phyloP scores from a whole-genome alignment of 2,797 vertebrate species.

The Chelmon rostratus region DNA sequence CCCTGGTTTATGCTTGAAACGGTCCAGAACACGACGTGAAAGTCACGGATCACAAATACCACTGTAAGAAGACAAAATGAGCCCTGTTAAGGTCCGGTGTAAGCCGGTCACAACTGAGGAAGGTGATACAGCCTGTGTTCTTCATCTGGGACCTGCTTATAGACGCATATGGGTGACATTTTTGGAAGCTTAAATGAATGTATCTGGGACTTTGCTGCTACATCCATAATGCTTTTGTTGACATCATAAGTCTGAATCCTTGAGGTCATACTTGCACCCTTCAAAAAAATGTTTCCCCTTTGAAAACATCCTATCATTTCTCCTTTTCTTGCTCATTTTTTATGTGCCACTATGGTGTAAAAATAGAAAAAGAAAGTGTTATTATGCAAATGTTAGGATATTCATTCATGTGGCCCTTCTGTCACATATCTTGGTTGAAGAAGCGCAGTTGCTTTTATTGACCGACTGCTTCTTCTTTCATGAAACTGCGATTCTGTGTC shows the following conservation, averaged over 20 bases:
- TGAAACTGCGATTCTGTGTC: neutral
- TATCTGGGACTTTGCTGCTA: neutral
- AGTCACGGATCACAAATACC: slow-evolving; percentile 67
- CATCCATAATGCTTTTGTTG: slow-evolving; percentile 19
- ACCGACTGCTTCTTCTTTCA: neutral
- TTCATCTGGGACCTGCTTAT: slow-evolving; percentile 29
- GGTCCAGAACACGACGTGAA: slow-evolving; percentile 54
- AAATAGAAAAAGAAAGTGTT: neutral
- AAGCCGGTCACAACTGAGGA: slow-evolving; percentile 13
- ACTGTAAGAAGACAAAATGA: slow-evolving; percentile 54
- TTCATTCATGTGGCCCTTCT: neutral
- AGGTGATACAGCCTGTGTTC: slow-evolving; percentile 18
- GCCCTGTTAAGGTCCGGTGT: slow-evolving; percentile 44
- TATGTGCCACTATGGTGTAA: neutral
- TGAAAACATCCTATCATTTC: neutral
- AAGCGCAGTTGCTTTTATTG: too few species aligned
- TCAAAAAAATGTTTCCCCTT: neutral
- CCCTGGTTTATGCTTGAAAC: slow-evolving; percentile 56
- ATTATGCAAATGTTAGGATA: neutral
- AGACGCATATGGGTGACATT: slow-evolving; percentile 12
- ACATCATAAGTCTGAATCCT: neutral
- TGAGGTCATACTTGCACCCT: too few species aligned
- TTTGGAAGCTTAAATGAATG: slow-evolving; percentile 31
- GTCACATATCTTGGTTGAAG: too few species aligned
- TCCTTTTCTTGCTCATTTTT: neutral